Evolutionary conservation across 2,797 vertebrate species (phyloP).

Genomic region (Phrynocephalus guinanensis): DNA sequence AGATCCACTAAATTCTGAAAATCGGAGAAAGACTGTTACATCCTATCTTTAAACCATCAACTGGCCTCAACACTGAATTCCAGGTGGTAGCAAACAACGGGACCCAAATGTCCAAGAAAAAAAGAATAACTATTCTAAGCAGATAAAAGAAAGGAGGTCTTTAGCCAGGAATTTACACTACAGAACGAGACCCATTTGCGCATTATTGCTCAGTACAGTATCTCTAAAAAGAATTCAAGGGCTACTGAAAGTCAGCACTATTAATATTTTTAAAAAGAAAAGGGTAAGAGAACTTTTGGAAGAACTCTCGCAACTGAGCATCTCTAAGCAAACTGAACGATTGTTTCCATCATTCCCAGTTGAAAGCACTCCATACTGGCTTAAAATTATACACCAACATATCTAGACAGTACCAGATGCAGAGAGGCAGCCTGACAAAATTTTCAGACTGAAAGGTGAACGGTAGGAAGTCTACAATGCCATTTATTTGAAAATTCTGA

Average conservation of each 20-base stretch:
- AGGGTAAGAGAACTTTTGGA: not conserved
- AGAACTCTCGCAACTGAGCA: not conserved
- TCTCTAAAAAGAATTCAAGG: not conserved
- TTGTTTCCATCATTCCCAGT: not conserved
- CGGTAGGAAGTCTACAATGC: not conserved
- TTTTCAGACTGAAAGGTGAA: not conserved
- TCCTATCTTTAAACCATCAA: conserved; percentile 5
- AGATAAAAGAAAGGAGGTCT: no score
- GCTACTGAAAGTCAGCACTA: not conserved
- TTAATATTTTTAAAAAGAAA: not conserved
- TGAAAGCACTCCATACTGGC: not conserved
- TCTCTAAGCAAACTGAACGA: not conserved
- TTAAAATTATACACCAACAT: not conserved
- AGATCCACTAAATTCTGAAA: conserved; percentile 95
- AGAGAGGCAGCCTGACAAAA: not conserved
- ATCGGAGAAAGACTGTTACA: conserved; percentile 43
- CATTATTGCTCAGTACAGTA: not conserved
- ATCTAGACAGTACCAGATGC: not conserved
- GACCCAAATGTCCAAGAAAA: not conserved
- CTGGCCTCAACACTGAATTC: not conserved
- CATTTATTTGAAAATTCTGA: not conserved
- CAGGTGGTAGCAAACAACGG: not conserved
- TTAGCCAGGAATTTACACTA: not conserved
- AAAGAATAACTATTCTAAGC: not conserved
- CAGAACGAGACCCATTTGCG: not conserved